Base-by-base conservation (phyloP, 1,140 invertebrate genomes). In the Scaptomyza graminum region DNA sequence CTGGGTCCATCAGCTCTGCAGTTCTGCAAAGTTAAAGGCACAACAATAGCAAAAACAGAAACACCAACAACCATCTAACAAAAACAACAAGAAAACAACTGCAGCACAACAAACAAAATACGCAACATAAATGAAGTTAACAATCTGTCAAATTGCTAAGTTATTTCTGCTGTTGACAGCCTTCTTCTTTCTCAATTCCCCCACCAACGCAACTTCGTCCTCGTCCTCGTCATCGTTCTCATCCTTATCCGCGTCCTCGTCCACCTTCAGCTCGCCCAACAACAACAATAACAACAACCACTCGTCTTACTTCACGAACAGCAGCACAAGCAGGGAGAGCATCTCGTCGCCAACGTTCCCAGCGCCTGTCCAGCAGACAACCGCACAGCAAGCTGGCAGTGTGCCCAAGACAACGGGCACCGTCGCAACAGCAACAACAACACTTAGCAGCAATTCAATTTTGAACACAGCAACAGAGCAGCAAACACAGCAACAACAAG, bases 141-240 rank as follows among this genome's bases (percentile, higher is more conserved):
- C 90, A 90, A 88, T 79, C 85, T 88, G 85, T 91, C 90, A 90
- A 82, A 88, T 88, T 91, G 79, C 76, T 90, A 91, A 91, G 90
- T 90, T 91, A 90, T 88, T 91, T 90, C 90, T 90, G 90, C 90
- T 91, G 90, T 74, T 90, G 90, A 91, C 90, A 90, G 90, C 90
- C 82, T 90, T 88, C 76, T 90, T 79, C 90, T 80, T 90, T 76
- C 76, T 76, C 73, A 80, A 85, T 88, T 88, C 76, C 77, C 77
- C 41, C 55, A 15, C 16, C 7, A 12, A 28, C 22, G 15, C 5
- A 41, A 16, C 13, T 41, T 44, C 55, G 37, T 7, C 28, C 28
- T 31, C 28, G 28, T 7, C 28, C 31, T 9, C 31, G 31, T 34
- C 31, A 7, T 9, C 3, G 31, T 34, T 8, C 31, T 0, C 8